Evolutionary conservation across 1,140 invertebrate species (phyloP), one percentile per base, ranked within the genome.

Genomic region (Drosophila setifemur): DNA sequence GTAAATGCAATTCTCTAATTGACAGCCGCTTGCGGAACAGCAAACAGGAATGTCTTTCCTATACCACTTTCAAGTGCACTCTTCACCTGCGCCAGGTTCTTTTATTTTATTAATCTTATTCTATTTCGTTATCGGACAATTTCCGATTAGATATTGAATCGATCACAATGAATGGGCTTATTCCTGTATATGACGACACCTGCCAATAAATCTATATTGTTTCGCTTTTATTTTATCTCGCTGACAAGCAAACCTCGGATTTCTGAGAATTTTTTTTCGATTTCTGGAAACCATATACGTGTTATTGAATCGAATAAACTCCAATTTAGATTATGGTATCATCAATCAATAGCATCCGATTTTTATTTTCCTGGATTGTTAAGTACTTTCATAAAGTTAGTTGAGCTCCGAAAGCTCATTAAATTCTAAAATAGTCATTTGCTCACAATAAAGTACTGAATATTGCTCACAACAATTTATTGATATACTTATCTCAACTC

Each of bases 1-100:
- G n/a, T 11, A 57, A 53, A 35, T 64, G 57, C 64, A 63, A 48
- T 75, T 58, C 53, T 39, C 44, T 71, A 60, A 71, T 50, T 71
- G 54, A 29, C 52, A 40, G 19, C 3, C 16, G 11, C 18, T 25
- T 23, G 21, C 31, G 12, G 6, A 31, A 14, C 31, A 9, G 55
- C 63, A 21, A 31, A 23, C 19, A 44, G 39, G n/a, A 49, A 12
- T 50, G 48, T 49, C 18, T 11, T 21, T 11, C 18, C 31, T 42
- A 16, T 60, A 60, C 25, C 35, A 39, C 57, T 26, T 40, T 31
- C 50, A 61, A 42, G 18, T 23, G 45, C 53, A 53, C 9, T 26
- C 19, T n/a, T n/a, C 45, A 5, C n/a, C 7, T 21, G 18, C n/a
- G 18, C 12, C 19, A 25, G 6, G 31, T 61, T 60, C 40, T 28